A percentile compares a stretch with the other conserved stretches of the same genome.
Evolutionary conservation across 2,797 vertebrate genomes (phyloP).

Genomic region (Leptodactylus fallax): DNA sequence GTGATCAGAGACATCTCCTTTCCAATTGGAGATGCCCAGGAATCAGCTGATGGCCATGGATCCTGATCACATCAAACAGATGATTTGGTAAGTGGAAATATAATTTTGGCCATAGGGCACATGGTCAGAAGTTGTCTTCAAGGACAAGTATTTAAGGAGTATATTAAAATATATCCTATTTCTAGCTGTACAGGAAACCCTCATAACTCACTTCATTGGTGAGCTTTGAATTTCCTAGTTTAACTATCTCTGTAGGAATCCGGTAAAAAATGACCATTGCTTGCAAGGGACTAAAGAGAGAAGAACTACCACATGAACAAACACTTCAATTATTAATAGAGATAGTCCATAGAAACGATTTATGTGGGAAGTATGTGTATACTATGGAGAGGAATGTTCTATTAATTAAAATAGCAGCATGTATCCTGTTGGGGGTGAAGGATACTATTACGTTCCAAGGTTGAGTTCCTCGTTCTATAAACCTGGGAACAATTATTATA

Average conservation of each 20-base stretch:
- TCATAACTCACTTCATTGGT: neutral
- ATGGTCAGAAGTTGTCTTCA: no score
- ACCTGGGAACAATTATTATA: conserved; percentile 41
- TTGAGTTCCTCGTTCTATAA: conserved; percentile 29
- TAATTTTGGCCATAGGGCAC: no score
- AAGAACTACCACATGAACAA: neutral
- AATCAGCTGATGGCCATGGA: no score
- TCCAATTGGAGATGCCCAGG: no score
- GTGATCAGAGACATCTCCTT: no score
- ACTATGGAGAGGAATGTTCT: conserved; percentile 36
- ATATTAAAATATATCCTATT: neutral
- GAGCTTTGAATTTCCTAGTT: neutral
- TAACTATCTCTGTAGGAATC: neutral
- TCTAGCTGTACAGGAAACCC: neutral
- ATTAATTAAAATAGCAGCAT: conserved; percentile 45
- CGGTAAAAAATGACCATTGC: neutral
- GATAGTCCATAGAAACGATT: conserved; percentile 23
- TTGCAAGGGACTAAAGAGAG: neutral
- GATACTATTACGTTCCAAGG: conserved; percentile 25
- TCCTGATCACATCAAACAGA: no score
- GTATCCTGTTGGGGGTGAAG: conserved; percentile 24
- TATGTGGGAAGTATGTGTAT: conserved; percentile 18
- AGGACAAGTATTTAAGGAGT: no score
- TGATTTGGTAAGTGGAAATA: no score
- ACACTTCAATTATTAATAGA: conserved; percentile 8